Base-by-base conservation (phyloP, 2,113 vertebrate genomes). In the Cichladusa arquata region DNA sequence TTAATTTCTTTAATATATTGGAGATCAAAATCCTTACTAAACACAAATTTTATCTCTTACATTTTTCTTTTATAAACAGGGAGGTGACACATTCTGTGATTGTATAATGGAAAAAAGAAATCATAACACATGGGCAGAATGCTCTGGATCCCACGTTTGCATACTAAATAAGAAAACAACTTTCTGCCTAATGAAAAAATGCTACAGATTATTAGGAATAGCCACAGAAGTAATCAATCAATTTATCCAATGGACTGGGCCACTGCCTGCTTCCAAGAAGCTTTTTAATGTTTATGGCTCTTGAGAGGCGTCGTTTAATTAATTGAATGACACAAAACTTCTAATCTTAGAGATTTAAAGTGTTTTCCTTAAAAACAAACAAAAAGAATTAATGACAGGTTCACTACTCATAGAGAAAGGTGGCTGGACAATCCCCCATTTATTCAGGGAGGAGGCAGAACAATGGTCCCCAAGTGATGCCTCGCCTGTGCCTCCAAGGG, bases 101-200 rank as follows among this genome's bases (percentile, higher is more conserved):
- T 93, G 93, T 86, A 95, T 93, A 88, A 70, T 96, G 81, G 88
- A 70, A 71, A 93, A 95, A 92, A 95, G 97, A 88, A 97, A 73
- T 83, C 79, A 69, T 79, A 91, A 73, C 90, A 96, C 86, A 91
- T 65, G 84, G 70, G 80, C 88, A 95, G 81, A 96, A 91, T 65
- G 72, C 85, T 92, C 54, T 44, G 19, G 79, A 92, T 67, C 76
- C 93, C 92, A 90, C 42, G 56, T 71, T 95, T 95, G 74, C 91
- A 97, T 96, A 95, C 95, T 97, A 93, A 97, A 96, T 88, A 97
- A 94, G 70, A 89, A 82, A 97, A 83, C 93, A 97, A 96, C 95
- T 97, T 96, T 97, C 95, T 94, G 77, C 92, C 92, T 96, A 95
- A 97, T 97, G 96, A 97, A 97, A 96, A 97, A 97, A 78, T 95